Evolutionary conservation across 2,113 vertebrate species (phyloP).

Genomic region (Rissa tridactyla): DNA sequence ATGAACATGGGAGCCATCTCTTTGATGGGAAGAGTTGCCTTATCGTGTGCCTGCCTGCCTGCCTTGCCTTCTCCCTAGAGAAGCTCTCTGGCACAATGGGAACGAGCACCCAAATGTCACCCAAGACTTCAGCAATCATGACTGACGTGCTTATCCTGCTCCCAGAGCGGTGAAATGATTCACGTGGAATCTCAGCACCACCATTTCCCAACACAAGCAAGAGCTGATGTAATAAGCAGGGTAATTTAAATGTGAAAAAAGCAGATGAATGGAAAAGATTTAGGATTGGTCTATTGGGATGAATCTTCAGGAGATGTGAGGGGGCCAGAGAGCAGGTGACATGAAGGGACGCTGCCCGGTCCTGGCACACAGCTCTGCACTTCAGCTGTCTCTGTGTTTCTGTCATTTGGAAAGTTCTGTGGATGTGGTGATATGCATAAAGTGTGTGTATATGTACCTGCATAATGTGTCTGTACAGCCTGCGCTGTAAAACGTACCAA

Average conservation of each 20-base stretch:
- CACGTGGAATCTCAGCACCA: background rate
- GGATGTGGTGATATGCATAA: background rate
- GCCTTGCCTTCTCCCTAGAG: background rate
- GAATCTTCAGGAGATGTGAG: background rate
- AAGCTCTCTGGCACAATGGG: background rate
- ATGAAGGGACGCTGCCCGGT: accelerated
- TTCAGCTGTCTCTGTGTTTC: background rate
- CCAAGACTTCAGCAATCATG: background rate
- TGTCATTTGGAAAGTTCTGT: background rate
- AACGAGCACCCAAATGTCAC: accelerated
- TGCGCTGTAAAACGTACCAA: background rate
- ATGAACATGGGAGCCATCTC: accelerated
- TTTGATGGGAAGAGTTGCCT: background rate
- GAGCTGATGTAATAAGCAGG: background rate
- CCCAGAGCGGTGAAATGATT: background rate
- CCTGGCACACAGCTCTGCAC: background rate
- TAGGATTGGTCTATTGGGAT: background rate
- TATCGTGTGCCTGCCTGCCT: background rate
- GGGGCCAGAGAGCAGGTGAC: background rate
- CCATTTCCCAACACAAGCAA: background rate
- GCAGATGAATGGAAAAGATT: accelerated
- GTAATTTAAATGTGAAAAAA: background rate
- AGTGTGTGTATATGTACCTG: background rate
- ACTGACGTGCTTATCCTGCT: background rate
- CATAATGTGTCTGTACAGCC: background rate